phyloP scores from a whole-genome alignment of 2,797 vertebrate species.

The Parotocinclus haroldoi region DNA sequence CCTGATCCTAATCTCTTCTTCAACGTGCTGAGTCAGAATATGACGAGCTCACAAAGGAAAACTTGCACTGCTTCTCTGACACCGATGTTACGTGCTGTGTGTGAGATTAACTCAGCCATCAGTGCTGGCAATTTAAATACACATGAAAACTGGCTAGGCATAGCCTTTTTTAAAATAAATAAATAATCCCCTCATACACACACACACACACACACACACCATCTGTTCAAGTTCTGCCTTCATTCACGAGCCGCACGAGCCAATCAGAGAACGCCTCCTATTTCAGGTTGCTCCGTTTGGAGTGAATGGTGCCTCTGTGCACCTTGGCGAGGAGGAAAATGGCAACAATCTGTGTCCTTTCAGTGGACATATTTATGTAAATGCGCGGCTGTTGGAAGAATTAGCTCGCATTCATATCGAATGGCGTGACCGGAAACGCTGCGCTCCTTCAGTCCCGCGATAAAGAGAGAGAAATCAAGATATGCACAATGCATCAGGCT shows the following conservation, averaged over 20 bases:
- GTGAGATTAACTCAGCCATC: constrained; percentile 18
- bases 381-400: constrained; percentile 42
- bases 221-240: constrained; percentile 19
- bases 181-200: not conserved
- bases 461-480: not conserved
- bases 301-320: constrained; percentile 65
- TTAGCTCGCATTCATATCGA: constrained; percentile 24
- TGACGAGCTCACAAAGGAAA: not conserved
- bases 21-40: constrained; percentile 3
- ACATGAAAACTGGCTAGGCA: not conserved
- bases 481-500: not conserved
- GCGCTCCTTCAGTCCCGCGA: not conserved
- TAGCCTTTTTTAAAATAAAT: too few relatives aligned
- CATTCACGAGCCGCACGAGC: constrained; percentile 5
- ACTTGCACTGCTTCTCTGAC: not conserved
- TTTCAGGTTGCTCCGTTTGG: constrained; percentile 62
- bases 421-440: constrained; percentile 7
- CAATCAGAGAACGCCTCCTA: constrained; percentile 50
- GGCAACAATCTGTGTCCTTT: constrained; percentile 49
- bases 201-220: not conserved
- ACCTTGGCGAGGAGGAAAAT: constrained; percentile 52
- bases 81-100: constrained; percentile 5
- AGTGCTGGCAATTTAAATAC: constrained; percentile 14
- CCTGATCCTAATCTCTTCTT: not conserved
- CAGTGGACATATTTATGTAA: constrained; percentile 53